phyloP scores from a whole-genome alignment of 2,888 invertebrate species.

The Agrochola lota region DNA sequence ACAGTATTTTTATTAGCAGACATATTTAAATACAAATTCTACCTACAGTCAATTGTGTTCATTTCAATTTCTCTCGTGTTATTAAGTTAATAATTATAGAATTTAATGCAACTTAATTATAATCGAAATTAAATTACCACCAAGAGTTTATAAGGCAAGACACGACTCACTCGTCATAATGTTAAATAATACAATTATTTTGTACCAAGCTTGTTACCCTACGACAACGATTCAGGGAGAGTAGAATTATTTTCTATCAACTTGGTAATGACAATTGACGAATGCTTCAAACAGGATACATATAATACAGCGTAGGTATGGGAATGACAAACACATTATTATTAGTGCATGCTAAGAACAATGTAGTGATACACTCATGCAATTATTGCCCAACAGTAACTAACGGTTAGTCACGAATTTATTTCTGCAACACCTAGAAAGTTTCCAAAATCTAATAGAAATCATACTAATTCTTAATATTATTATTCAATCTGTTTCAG shows the following conservation, averaged over 20 bases:
- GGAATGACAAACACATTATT: conserved; percentile 45
- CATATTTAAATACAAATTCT: conserved; percentile 51
- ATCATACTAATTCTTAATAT: conserved; percentile 50
- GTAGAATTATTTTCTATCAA: conserved; percentile 24
- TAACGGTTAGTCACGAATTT: conserved; percentile 64
- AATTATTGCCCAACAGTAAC: conserved; percentile 59
- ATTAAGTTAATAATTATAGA: conserved; percentile 28
- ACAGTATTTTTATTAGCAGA: conserved; percentile 41
- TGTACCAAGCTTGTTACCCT: conserved; percentile 56
- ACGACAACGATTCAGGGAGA: conserved; percentile 12
- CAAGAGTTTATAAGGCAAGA: conserved; percentile 63
- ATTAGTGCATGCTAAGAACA: conserved; percentile 66
- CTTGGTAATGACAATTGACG: conserved; percentile 47
- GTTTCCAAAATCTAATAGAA: conserved; percentile 48
- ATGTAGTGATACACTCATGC: conserved; percentile 63
- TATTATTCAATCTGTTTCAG: conserved; percentile 49
- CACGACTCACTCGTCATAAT: conserved; percentile 54
- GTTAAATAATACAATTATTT: conserved; percentile 52
- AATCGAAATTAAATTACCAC: conserved; percentile 43
- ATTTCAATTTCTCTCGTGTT: conserved; percentile 47
- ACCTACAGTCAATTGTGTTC: conserved; percentile 53
- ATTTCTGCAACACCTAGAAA: conserved; percentile 46
- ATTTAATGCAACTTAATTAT: conserved; percentile 38
- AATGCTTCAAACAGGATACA: conserved; percentile 26
- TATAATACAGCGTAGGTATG: conserved; percentile 41